A percentile compares a stretch with the other conserved stretches of the same genome.
Conservation (phyloP, 2,797 vertebrate species). For the Glyptemys insculpta region DNA sequence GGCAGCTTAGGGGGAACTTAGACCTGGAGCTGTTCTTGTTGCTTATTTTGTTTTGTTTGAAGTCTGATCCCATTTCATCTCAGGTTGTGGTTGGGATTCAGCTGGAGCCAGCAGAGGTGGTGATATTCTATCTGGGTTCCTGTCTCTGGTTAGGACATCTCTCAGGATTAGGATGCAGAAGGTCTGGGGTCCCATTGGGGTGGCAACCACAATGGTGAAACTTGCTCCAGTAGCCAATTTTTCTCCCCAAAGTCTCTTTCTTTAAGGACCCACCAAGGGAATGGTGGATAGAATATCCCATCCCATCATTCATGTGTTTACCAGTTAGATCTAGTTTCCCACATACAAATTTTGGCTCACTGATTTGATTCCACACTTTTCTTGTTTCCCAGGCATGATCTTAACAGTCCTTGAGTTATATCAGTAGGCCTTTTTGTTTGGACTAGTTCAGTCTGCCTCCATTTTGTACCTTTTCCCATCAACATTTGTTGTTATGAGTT, state of each 20-base stretch:
- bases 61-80: background rate
- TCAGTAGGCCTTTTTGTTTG: background rate
- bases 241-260: background rate
- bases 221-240: background rate
- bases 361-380: background rate
- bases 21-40: background rate
- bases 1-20: too few relatives aligned
- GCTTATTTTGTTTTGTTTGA: background rate
- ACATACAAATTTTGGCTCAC: background rate
- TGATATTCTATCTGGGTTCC: background rate
- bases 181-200: background rate
- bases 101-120: background rate
- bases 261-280: background rate
- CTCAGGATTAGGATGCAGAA: background rate
- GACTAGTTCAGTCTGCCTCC: background rate
- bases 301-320: background rate
- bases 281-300: background rate
- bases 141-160: background rate
- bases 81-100: background rate
- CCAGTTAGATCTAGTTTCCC: too few relatives aligned
- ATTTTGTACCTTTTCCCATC: background rate
- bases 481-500: background rate
- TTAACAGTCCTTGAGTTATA: background rate
- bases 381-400: background rate
- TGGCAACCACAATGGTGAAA: background rate